These are phyloP conservation scores for Tricholauxania praeusta DNA, from an alignment of 2,888 invertebrate genomes.

Conservation along the genomic window DNA sequence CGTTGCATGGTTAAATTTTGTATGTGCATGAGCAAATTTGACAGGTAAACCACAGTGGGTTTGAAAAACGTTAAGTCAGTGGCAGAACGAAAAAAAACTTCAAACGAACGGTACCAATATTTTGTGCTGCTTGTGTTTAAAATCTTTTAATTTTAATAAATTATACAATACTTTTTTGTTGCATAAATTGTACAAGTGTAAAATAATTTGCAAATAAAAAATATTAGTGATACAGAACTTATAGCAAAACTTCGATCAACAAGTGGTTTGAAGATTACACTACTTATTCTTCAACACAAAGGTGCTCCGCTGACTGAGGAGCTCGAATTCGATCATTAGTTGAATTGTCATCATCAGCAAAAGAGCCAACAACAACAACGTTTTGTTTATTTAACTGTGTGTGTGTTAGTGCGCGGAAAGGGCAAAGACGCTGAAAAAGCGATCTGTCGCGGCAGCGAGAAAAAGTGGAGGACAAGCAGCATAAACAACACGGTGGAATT, in stretches of 20 bases:
- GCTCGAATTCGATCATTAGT: neutral
- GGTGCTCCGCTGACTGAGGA: conserved; percentile 23
- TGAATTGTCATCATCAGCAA: conserved; percentile 6
- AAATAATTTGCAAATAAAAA: no score
- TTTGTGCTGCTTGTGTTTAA: neutral
- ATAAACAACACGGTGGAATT: neutral
- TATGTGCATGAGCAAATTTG: no score
- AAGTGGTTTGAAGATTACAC: conserved; percentile 15
- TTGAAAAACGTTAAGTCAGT: neutral
- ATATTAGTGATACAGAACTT: neutral
- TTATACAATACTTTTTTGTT: no score
- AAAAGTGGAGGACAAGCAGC: neutral
- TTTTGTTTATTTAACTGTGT: no score
- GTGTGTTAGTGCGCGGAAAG: no score
- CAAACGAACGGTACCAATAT: conserved; percentile 5
- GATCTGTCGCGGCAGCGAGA: neutral
- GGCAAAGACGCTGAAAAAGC: no score
- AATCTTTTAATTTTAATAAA: conserved; percentile 10
- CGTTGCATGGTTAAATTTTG: no score
- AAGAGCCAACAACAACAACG: neutral
- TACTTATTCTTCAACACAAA: neutral
- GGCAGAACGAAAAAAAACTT: conserved; percentile 29
- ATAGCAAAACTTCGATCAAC: conserved; percentile 23
- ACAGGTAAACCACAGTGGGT: no score
- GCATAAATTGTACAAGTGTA: no score